Evolutionary conservation across 2,113 vertebrate species (phyloP), one percentile per base, ranked within the genome.

Genomic region (Pandion haliaetus): DNA sequence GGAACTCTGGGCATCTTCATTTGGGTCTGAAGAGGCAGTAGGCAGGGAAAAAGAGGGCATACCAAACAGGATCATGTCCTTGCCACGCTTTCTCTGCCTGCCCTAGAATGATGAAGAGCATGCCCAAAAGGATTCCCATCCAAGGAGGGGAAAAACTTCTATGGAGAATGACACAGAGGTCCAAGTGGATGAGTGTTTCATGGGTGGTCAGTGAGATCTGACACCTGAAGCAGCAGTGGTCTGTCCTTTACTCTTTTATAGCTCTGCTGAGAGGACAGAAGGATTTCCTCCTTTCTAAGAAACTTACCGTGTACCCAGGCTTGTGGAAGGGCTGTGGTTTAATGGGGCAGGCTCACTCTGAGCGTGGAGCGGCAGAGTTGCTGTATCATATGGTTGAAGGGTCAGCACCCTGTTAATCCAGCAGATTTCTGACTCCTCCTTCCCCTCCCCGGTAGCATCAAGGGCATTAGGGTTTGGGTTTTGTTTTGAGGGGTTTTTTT

Each of bases 301-400:
- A 69, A n/a, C 29, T 25, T 20, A 6, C 7, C 26, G 4, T 14
- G 42, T 58, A 24, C 34, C 16, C 26, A 42, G 34, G 19, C 38
- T 36, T 62, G 38, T 45, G 38, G 66, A 50, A 73, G 67, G 58
- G 34, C 49, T 40, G 79, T 50, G 66, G 25, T 57, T 83, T 34
- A 18, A 12, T 13, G 47, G 26, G 47, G 32, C 42, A n/a, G 36
- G 36, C 34, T 88, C 32, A 9, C 8, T 17, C 62, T 9, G 38
- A 18, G 12, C 2, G 0, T 31, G 36, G 34, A 42, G 17, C 4
- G 0, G 16, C 44, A 50, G 13, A 31, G 54, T 28, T 50, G 32
- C 58, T 44, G 47, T 61, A 28, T 31, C 0, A 0, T 6, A 14
- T 15, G 12, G 18, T 66, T 66, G 40, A 67, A 32, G 32, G 14